A percentile compares a stretch with the other conserved stretches of the same genome.
These are phyloP conservation scores for Scolopax mira DNA, from an alignment of 2,113 vertebrate genomes.

Conservation along the genomic window DNA sequence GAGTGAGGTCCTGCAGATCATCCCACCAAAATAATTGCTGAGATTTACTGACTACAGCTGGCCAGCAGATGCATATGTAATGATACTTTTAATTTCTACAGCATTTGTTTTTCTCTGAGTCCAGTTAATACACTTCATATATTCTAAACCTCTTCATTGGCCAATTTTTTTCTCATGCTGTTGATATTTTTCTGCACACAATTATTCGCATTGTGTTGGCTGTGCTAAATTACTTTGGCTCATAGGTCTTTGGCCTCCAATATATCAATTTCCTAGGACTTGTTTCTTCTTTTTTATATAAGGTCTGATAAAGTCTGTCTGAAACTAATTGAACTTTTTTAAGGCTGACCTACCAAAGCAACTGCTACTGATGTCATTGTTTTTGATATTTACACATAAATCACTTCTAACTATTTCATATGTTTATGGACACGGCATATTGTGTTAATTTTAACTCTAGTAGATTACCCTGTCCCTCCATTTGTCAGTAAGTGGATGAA, in stretches of 20 bases:
- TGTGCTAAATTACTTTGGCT: neutral
- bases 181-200: neutral
- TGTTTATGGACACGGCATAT: neutral
- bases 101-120: neutral
- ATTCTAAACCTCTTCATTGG: neutral
- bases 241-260: neutral
- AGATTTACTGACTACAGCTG: neutral
- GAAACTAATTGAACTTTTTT: neutral
- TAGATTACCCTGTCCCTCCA: neutral
- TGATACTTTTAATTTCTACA: neutral
- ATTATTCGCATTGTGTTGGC: fast-evolving
- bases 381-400: neutral
- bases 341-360: neutral
- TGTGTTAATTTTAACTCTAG: neutral
- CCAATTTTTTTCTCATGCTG: neutral
- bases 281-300: neutral
- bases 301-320: neutral
- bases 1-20: neutral
- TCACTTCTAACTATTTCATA: neutral
- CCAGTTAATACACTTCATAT: neutral
- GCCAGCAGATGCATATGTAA: neutral
- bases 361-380: neutral
- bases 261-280: neutral
- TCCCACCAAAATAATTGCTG: neutral
- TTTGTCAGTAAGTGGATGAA: neutral